Evolutionary conservation across 2,797 vertebrate species (phyloP).

Genomic region (Esox masquinongy): DNA sequence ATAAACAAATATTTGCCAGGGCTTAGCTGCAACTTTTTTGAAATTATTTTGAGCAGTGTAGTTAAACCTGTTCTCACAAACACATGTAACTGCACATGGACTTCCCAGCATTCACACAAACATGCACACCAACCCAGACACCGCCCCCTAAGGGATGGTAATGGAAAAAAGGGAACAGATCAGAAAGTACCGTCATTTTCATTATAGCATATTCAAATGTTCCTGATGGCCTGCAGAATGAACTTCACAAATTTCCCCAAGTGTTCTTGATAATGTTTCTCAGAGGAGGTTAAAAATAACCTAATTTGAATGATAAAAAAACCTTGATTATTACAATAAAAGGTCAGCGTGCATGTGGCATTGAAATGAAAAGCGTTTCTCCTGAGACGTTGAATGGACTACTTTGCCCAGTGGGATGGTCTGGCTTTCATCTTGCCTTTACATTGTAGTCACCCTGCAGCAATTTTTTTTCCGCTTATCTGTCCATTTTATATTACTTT

Average conservation of each 20-base stretch:
- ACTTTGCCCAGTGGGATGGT: not conserved
- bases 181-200: not conserved
- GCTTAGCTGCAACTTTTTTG: not conserved
- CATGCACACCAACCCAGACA: not conserved
- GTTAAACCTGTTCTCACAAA: too few relatives aligned
- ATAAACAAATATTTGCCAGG: slow-evolving; percentile 5
- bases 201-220: slow-evolving; percentile 20
- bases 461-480: not conserved
- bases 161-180: not conserved
- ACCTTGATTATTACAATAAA: slow-evolving; percentile 24
- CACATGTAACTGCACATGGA: not conserved
- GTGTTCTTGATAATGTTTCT: slow-evolving; percentile 20
- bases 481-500: not conserved
- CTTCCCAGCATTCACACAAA: not conserved
- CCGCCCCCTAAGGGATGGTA: not conserved
- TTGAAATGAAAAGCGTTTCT: too few relatives aligned
- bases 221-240: slow-evolving; percentile 9
- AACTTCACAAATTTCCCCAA: slow-evolving; percentile 2
- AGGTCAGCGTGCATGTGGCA: slow-evolving; percentile 14
- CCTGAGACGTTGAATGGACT: not conserved
- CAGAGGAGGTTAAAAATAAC: not conserved
- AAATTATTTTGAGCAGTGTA: not conserved
- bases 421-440: not conserved
- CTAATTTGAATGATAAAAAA: not conserved
- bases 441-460: not conserved